Evolutionary conservation across 30 jellyfish, hydroid and myxozoan genomes (phyloP).

Genomic region (Chironex yamaguchii): DNA sequence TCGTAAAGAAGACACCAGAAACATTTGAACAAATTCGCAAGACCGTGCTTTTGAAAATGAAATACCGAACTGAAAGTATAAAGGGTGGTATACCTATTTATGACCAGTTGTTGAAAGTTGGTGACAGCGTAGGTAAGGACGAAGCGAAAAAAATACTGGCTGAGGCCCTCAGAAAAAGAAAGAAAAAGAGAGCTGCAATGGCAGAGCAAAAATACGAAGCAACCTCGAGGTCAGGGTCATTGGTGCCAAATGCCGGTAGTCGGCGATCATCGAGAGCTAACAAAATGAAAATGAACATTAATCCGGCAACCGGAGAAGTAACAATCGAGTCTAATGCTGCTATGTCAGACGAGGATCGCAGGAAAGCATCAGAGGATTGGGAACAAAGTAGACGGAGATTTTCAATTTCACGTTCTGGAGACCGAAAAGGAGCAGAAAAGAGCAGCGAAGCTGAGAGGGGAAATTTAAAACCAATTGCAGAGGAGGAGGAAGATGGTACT

Average conservation of each 20-base stretch:
- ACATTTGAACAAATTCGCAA: slow-evolving; percentile 79
- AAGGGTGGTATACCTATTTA: slow-evolving; percentile 88
- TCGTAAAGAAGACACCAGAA: slow-evolving; percentile 87
- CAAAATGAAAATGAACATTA: slow-evolving; percentile 26
- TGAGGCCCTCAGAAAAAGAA: slow-evolving; percentile 36
- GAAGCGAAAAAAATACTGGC: slow-evolving; percentile 7
- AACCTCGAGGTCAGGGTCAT: background rate
- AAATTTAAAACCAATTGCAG: background rate
- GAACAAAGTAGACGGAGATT: slow-evolving; percentile 39
- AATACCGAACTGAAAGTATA: slow-evolving; percentile 50
- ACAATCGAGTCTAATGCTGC: slow-evolving; percentile 7
- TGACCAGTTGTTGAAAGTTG: slow-evolving; percentile 51
- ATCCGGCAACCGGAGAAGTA: slow-evolving; percentile 80
- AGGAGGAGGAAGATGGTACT: background rate
- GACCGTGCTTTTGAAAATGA: slow-evolving; percentile 66
- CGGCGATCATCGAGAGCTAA: background rate
- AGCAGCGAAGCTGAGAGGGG: background rate
- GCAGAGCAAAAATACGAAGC: background rate
- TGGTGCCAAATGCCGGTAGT: background rate
- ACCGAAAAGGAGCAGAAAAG: background rate
- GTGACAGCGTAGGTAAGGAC: background rate
- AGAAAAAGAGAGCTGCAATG: background rate
- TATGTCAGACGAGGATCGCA: slow-evolving; percentile 9
- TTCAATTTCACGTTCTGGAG: slow-evolving; percentile 21
- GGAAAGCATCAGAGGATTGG: slow-evolving; percentile 56